phyloP scores from a whole-genome alignment of 2,797 vertebrate genomes.

The Smutsia temminckii region DNA sequence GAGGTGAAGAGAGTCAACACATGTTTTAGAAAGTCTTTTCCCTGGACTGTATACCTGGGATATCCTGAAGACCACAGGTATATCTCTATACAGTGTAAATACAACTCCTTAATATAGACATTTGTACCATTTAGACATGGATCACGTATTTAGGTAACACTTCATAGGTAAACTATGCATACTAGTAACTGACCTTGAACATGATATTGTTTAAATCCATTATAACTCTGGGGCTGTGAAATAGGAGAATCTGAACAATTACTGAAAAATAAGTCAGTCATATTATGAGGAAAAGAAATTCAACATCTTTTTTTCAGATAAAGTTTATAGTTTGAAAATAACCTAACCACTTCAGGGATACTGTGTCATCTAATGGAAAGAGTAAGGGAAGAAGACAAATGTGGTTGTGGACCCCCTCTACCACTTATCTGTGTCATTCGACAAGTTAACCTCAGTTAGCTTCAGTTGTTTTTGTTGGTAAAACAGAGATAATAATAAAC shows the following conservation, averaged over 20 bases:
- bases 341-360: neutral
- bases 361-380: neutral
- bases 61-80: neutral
- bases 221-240: neutral
- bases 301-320: neutral
- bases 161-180: neutral
- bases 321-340: constrained; percentile 33
- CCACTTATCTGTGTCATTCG: neutral
- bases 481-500: neutral
- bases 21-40: neutral
- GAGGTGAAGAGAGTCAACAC: neutral
- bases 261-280: neutral
- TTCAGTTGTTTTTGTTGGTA: neutral
- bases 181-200: neutral
- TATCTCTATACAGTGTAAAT: neutral
- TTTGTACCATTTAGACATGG: neutral
- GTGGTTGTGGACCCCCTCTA: neutral
- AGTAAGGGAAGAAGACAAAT: neutral
- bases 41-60: neutral
- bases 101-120: neutral
- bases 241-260: neutral
- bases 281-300: neutral
- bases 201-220: neutral
- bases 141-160: neutral
- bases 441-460: neutral